Percentiles rank a stretch among this genome's conserved stretches.
phyloP scores from a whole-genome alignment of 1,140 invertebrate species.

The Drosophila ambigua region DNA sequence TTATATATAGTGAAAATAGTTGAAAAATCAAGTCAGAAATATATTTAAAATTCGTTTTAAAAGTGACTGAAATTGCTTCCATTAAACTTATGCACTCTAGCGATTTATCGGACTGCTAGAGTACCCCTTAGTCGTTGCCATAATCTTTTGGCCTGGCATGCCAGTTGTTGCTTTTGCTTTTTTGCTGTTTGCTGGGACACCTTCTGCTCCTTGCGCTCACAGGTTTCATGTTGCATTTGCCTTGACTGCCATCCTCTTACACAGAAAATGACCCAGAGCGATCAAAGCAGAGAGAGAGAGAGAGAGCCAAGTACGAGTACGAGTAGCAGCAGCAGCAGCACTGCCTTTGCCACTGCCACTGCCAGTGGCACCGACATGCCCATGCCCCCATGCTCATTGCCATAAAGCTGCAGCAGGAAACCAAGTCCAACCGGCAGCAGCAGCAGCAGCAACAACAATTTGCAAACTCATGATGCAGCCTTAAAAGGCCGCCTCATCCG shows the following conservation, averaged over 20 bases:
- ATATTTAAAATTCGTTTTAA: no score
- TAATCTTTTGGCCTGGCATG: background rate
- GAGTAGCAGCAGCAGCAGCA: slow-evolving; percentile 14
- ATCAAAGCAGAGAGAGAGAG: slow-evolving; percentile 20
- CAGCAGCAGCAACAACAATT: slow-evolving; percentile 61
- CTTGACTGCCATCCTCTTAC: slow-evolving; percentile 64
- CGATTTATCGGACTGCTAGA: background rate
- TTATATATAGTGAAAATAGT: no score
- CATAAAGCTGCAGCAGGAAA: slow-evolving; percentile 80
- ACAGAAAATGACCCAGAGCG: slow-evolving; percentile 78
- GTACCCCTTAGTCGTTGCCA: slow-evolving; percentile 14
- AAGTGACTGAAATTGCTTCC: background rate
- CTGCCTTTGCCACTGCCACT: slow-evolving; percentile 8
- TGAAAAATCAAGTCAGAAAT: no score
- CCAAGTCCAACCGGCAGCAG: slow-evolving; percentile 20
- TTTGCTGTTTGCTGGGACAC: slow-evolving; percentile 37
- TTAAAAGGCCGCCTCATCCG: slow-evolving; percentile 78
- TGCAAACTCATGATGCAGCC: slow-evolving; percentile 81
- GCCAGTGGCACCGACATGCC: background rate
- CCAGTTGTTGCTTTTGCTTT: slow-evolving; percentile 20
- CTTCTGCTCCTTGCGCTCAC: slow-evolving; percentile 61
- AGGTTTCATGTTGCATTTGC: slow-evolving; percentile 80
- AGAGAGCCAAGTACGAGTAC: slow-evolving; percentile 31
- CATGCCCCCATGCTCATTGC: slow-evolving; percentile 29
- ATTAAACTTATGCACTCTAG: background rate